Percentiles rank a stretch among this genome's conserved stretches.
Evolutionary conservation across 2,888 invertebrate species (phyloP).

Genomic region (Lithophane semibrunnea): DNA sequence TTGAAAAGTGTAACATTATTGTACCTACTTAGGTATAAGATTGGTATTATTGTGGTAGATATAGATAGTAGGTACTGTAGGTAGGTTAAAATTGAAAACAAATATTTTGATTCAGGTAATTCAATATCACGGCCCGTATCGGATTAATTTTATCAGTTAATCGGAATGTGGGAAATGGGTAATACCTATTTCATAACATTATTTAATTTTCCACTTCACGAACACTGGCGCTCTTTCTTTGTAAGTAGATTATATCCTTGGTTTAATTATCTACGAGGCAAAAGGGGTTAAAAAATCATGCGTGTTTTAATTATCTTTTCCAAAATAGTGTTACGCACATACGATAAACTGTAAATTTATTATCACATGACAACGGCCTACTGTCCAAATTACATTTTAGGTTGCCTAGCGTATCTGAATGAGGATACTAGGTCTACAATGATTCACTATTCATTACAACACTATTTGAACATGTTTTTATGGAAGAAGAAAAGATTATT

Average conservation of each 20-base stretch:
- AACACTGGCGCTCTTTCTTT: neutral
- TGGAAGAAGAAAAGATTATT: conserved; percentile 4
- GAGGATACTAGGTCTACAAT: conserved; percentile 37
- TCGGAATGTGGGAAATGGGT: conserved; percentile 17
- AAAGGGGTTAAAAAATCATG: neutral
- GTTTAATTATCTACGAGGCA: neutral
- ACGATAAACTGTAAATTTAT: conserved; percentile 19
- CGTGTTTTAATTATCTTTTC: conserved; percentile 8
- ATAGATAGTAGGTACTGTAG: too few relatives aligned
- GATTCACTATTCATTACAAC: conserved; percentile 30
- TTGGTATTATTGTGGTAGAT: too few relatives aligned
- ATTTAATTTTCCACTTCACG: neutral
- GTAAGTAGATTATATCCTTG: too few relatives aligned
- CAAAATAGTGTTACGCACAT: conserved; percentile 19
- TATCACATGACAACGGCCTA: conserved; percentile 45
- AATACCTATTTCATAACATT: conserved; percentile 18
- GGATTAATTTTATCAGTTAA: conserved; percentile 22
- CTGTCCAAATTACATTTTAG: conserved; percentile 45
- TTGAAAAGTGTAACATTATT: too few relatives aligned
- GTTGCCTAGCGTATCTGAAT: conserved; percentile 32
- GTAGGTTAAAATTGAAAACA: conserved; percentile 10
- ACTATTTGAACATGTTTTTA: conserved; percentile 30
- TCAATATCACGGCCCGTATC: conserved; percentile 29
- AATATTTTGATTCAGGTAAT: conserved; percentile 33
- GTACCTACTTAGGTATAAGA: too few relatives aligned